Conservation (phyloP, 2,113 vertebrate genomes). For the Cephalopterus ornatus region DNA sequence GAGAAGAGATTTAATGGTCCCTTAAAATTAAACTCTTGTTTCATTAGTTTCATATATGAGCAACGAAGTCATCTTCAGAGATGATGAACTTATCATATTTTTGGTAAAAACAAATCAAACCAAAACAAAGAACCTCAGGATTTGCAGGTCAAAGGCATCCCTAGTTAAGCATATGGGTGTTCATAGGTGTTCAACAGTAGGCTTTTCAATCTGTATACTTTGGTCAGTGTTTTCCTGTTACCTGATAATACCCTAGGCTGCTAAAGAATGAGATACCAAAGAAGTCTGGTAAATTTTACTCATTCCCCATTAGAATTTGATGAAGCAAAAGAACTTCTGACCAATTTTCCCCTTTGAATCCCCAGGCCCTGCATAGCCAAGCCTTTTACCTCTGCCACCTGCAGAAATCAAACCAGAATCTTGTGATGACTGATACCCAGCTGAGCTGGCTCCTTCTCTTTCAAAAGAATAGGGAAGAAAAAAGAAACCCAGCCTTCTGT, state of each 20-base stretch:
- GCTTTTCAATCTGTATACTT: neutral
- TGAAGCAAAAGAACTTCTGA: constrained; percentile 10
- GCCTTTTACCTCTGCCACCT: constrained; percentile 10
- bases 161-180: neutral
- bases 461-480: neutral
- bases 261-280: neutral
- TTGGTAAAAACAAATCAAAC: neutral
- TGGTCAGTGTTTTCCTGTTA: neutral
- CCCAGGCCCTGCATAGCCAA: neutral
- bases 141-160: neutral
- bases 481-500: constrained; percentile 1
- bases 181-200: neutral
- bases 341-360: constrained; percentile 12
- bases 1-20: neutral
- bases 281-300: neutral
- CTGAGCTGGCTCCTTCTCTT: constrained; percentile 9
- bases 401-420: constrained; percentile 29
- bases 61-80: neutral
- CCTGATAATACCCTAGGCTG: neutral
- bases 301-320: neutral
- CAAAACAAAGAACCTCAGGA: neutral
- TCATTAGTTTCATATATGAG: neutral
- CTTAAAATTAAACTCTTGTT: neutral
- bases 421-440: neutral
- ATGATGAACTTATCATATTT: neutral